Conservation (phyloP, 2,113 vertebrate genomes). For the Uropsilus gracilis region DNA sequence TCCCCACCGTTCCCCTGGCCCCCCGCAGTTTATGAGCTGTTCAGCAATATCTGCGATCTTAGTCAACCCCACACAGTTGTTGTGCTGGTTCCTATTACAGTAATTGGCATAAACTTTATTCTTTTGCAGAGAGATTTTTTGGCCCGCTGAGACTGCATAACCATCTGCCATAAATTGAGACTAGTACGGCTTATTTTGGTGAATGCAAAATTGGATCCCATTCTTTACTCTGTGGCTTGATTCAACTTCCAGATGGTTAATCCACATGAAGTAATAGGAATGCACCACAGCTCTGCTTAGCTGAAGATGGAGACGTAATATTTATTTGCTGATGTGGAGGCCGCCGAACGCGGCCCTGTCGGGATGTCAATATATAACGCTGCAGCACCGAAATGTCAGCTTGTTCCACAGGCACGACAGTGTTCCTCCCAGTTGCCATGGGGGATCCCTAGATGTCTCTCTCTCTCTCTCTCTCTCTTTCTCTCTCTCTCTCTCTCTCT, state of each 20-base stretch:
- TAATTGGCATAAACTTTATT: constrained; percentile 61
- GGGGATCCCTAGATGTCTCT: background rate
- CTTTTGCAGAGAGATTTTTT: constrained; percentile 62
- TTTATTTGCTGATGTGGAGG: constrained; percentile 84
- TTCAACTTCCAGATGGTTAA: constrained; percentile 87
- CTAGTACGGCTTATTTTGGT: constrained; percentile 76
- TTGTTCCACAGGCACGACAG: background rate
- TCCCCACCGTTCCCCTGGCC: constrained; percentile 17
- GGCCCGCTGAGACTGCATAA: constrained; percentile 71
- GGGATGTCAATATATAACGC: constrained; percentile 74
- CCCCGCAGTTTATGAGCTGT: constrained; percentile 34
- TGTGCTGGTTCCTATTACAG: constrained; percentile 66
- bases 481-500: too few species aligned
- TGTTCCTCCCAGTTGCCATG: constrained; percentile 31
- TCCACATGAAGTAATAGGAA: constrained; percentile 84
- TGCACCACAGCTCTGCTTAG: constrained; percentile 76
- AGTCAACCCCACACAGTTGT: constrained; percentile 8
- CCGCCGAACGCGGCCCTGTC: constrained; percentile 77
- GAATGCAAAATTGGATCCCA: constrained; percentile 79
- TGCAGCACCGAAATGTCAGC: constrained; percentile 64
- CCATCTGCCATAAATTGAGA: constrained; percentile 74
- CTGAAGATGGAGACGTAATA: constrained; percentile 86
- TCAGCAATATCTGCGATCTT: background rate
- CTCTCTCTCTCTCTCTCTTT: too few species aligned
- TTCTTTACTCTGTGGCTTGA: constrained; percentile 80